Evolutionary conservation across 2,888 invertebrate genomes (phyloP).

Genomic region (Pristionchus arcanus): DNA sequence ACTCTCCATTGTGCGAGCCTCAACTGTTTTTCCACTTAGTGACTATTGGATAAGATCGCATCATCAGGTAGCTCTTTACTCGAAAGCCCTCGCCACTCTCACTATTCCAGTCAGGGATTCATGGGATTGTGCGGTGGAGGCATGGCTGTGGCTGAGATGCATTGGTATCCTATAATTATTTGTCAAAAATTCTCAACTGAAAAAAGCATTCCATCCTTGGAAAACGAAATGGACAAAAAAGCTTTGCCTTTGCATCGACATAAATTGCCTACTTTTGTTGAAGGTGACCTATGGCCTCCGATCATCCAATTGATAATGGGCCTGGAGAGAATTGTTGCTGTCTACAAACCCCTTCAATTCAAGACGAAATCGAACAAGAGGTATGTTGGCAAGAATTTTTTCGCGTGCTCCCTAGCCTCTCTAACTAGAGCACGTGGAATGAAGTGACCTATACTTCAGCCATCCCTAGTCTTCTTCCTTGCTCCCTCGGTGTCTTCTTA

Average conservation of each 20-base stretch:
- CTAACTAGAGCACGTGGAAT: too few species aligned
- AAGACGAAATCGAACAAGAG: constrained; percentile 46
- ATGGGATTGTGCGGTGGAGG: constrained; percentile 55
- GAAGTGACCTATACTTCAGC: too few species aligned
- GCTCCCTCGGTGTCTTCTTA: too few species aligned
- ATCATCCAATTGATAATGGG: constrained; percentile 56
- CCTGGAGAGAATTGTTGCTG: constrained; percentile 46
- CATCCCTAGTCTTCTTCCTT: too few species aligned
- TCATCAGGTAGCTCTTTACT: constrained; percentile 32
- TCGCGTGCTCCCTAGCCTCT: too few species aligned
- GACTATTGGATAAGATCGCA: too few species aligned
- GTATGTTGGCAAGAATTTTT: too few species aligned
- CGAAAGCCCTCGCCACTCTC: constrained; percentile 30
- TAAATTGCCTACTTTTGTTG: neutral
- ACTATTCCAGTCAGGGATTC: constrained; percentile 49
- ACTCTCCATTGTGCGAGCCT: neutral
- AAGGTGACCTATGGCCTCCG: constrained; percentile 57
- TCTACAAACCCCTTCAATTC: constrained; percentile 48
- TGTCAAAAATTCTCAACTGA: too few species aligned
- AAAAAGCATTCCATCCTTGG: too few species aligned
- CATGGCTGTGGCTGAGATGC: constrained; percentile 54
- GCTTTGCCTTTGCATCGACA: neutral
- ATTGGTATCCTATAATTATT: constrained; percentile 46
- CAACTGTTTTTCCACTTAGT: too few species aligned
- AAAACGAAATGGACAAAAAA: too few species aligned